These are phyloP conservation scores for Drosophila navojoa DNA, from an alignment of 1,140 invertebrate genomes.

Conservation along the genomic window DNA sequence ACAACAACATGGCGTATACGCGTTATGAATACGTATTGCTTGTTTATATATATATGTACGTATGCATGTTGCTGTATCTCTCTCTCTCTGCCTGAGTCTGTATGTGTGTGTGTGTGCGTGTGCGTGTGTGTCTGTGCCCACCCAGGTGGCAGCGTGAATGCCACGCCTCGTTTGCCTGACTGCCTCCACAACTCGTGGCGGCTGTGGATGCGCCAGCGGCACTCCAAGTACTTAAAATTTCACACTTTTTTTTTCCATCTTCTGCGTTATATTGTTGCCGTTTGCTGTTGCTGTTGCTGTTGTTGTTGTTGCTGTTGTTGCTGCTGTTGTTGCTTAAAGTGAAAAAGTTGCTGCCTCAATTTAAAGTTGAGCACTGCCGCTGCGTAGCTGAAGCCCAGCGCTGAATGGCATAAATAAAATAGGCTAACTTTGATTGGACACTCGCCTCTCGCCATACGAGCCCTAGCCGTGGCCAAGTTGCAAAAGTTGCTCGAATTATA, in stretches of 20 bases:
- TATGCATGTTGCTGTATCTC: neutral
- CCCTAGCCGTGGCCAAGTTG: neutral
- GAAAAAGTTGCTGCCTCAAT: conserved; percentile 74
- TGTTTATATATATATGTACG: conserved; percentile 45
- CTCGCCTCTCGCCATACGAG: neutral
- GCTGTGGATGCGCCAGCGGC: conserved; percentile 55
- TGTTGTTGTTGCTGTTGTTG: conserved; percentile 23
- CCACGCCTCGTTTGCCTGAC: conserved; percentile 1
- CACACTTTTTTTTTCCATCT: conserved; percentile 60
- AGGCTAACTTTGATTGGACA: conserved; percentile 47
- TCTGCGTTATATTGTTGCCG: conserved; percentile 5
- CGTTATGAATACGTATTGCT: conserved; percentile 80
- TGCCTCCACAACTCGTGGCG: conserved; percentile 5
- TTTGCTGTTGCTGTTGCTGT: conserved; percentile 5
- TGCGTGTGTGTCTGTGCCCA: conserved; percentile 2
- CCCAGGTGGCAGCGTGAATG: conserved; percentile 10
- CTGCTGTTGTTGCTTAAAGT: conserved; percentile 60
- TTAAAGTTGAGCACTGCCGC: conserved; percentile 53
- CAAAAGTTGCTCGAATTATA: conserved; percentile 17
- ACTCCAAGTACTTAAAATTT: conserved; percentile 78
- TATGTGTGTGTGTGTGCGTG: conserved; percentile 1
- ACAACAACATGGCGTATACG: conserved; percentile 80
- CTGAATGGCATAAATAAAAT: conserved; percentile 31
- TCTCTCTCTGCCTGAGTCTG: no score
- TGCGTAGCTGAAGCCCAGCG: conserved; percentile 6